Conservation (phyloP, 2,888 invertebrate species). For the Buathra laborator region DNA sequence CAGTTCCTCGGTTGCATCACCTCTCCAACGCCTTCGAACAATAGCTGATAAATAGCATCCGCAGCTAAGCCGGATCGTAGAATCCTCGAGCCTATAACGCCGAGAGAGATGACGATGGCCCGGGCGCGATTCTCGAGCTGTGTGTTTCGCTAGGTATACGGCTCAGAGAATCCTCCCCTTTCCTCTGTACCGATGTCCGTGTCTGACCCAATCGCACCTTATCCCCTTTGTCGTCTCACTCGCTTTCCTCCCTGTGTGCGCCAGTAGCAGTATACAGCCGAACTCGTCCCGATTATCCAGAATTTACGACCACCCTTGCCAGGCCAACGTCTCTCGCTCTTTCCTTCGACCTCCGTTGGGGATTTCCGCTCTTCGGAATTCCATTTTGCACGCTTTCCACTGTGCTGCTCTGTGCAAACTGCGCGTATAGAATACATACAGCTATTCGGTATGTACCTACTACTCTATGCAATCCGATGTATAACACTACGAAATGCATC, state of each 20-base stretch:
- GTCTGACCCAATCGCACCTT: constrained; percentile 60
- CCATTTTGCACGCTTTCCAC: constrained; percentile 66
- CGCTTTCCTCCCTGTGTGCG: constrained; percentile 17
- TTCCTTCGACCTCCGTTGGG: constrained; percentile 40
- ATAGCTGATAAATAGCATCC: constrained; percentile 73
- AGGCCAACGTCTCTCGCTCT: constrained; percentile 40
- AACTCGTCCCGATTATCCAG: constrained; percentile 72
- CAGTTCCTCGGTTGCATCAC: not conserved
- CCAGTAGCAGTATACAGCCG: constrained; percentile 37
- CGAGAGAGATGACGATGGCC: constrained; percentile 7
- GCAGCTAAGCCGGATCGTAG: constrained; percentile 69
- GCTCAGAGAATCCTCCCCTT: constrained; percentile 2
- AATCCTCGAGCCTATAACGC: constrained; percentile 63
- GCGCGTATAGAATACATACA: constrained; percentile 43
- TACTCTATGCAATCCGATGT: constrained; percentile 14
- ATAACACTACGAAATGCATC: constrained; percentile 11
- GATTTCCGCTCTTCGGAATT: constrained; percentile 62
- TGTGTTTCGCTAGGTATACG: not conserved
- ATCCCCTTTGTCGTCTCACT: constrained; percentile 50
- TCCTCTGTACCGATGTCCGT: constrained; percentile 44
- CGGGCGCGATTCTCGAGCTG: constrained; percentile 37
- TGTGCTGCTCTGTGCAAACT: constrained; percentile 53
- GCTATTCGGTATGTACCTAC: constrained; percentile 63
- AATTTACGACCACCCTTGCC: constrained; percentile 69
- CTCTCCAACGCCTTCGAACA: constrained; percentile 64